A percentile compares a stretch with the other conserved stretches of the same genome.
Conservation (phyloP, 1,140 invertebrate species). For the Cydia pomonella region DNA sequence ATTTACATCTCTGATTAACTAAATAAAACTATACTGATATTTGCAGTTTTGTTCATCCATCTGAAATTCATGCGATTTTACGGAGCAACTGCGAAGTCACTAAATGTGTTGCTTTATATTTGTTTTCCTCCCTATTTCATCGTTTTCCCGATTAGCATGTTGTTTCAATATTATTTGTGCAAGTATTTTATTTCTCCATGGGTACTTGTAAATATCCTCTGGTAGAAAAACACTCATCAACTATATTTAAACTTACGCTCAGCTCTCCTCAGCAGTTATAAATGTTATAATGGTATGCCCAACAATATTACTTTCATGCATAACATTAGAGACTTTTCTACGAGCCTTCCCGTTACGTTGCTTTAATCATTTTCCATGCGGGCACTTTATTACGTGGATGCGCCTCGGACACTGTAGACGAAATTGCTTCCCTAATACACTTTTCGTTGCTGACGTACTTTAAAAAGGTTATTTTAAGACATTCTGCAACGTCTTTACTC, state of each 20-base stretch:
- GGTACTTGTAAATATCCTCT: too few relatives aligned
- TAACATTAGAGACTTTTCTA: constrained; percentile 16
- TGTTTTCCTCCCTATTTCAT: too few relatives aligned
- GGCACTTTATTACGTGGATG: constrained; percentile 27
- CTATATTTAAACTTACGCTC: constrained; percentile 38
- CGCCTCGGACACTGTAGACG: constrained; percentile 13
- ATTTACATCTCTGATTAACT: too few relatives aligned
- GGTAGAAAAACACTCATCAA: not conserved
- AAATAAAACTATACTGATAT: too few relatives aligned
- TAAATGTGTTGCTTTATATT: too few relatives aligned
- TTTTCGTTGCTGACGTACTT: constrained; percentile 32
- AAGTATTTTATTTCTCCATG: too few relatives aligned
- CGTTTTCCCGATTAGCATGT: too few relatives aligned
- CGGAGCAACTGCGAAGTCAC: too few relatives aligned
- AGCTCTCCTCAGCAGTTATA: not conserved
- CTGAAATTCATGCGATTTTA: too few relatives aligned
- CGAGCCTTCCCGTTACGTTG: constrained; percentile 9
- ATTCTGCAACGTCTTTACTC: constrained; percentile 13
- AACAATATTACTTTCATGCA: constrained; percentile 17
- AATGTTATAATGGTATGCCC: not conserved
- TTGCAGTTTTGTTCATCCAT: too few relatives aligned
- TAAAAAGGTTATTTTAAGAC: constrained; percentile 34
- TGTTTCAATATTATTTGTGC: too few relatives aligned
- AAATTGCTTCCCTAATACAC: constrained; percentile 32
- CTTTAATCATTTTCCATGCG: constrained; percentile 24